Evolutionary conservation across 2,888 invertebrate species (phyloP).

Genomic region (Mythimna pallens): DNA sequence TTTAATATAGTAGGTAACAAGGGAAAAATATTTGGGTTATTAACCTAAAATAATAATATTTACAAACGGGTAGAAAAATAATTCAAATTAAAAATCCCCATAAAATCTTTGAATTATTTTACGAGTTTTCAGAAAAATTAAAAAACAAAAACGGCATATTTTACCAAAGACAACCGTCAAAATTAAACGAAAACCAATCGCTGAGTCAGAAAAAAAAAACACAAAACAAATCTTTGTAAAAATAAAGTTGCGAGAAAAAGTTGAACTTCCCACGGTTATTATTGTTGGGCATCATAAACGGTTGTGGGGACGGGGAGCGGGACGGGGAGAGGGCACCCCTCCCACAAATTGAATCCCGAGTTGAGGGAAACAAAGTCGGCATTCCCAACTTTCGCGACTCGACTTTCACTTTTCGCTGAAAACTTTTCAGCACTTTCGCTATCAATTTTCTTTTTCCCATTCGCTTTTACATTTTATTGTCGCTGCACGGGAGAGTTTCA

Average conservation of each 20-base stretch:
- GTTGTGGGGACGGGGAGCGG: constrained; percentile 65
- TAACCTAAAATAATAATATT: no score
- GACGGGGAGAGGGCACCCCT: constrained; percentile 42
- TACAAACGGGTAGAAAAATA: no score
- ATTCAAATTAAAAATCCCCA: no score
- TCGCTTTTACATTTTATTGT: constrained; percentile 61
- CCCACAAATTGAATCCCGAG: constrained; percentile 86
- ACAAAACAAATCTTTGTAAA: constrained; percentile 59
- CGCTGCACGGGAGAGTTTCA: constrained; percentile 39
- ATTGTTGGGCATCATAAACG: constrained; percentile 72
- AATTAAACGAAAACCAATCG: constrained; percentile 37
- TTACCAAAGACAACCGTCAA: not conserved
- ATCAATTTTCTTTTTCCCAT: constrained; percentile 71
- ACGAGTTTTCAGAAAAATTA: not conserved
- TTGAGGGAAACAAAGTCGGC: constrained; percentile 86
- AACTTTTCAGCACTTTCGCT: constrained; percentile 86
- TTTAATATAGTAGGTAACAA: no score
- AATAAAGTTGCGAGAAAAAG: constrained; percentile 49
- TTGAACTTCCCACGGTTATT: constrained; percentile 68
- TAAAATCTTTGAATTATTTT: not conserved
- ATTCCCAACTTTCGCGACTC: constrained; percentile 82
- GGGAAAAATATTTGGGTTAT: no score
- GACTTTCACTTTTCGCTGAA: constrained; percentile 84
- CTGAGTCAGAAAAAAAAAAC: constrained; percentile 47
- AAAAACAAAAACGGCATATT: constrained; percentile 14